phyloP scores from a whole-genome alignment of 2,888 invertebrate genomes.

The Amorpha juglandis region DNA sequence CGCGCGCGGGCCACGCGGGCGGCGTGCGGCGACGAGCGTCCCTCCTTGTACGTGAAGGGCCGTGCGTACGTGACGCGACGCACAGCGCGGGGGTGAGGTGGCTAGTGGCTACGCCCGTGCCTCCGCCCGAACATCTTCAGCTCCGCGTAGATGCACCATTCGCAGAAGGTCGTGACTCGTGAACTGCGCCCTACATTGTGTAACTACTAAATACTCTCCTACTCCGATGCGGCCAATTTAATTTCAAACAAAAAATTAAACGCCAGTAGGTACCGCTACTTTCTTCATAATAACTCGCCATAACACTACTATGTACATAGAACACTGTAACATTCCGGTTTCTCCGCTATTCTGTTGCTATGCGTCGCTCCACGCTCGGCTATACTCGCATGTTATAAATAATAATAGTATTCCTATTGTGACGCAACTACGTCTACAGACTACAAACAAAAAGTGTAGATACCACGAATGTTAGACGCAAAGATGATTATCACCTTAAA shows the following conservation, averaged over 20 bases:
- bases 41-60: slow-evolving; percentile 66
- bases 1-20: slow-evolving; percentile 70
- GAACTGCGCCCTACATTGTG: slow-evolving; percentile 38
- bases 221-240: neutral
- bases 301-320: slow-evolving; percentile 54
- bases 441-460: slow-evolving; percentile 23
- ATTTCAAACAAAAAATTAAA: slow-evolving; percentile 46
- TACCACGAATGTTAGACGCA: neutral
- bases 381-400: slow-evolving; percentile 55
- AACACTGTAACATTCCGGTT: slow-evolving; percentile 69
- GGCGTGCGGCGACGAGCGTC: slow-evolving; percentile 30
- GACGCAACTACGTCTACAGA: slow-evolving; percentile 47
- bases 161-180: slow-evolving; percentile 64
- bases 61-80: slow-evolving; percentile 74
- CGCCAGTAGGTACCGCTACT: slow-evolving; percentile 52
- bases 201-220: neutral
- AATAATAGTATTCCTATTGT: slow-evolving; percentile 55
- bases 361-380: slow-evolving; percentile 50
- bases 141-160: slow-evolving; percentile 64
- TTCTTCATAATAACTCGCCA: slow-evolving; percentile 37
- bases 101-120: slow-evolving; percentile 43
- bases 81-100: slow-evolving; percentile 56
- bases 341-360: slow-evolving; percentile 69
- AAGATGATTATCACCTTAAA: slow-evolving; percentile 7
- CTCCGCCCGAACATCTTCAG: slow-evolving; percentile 58